Evolutionary conservation across 2,797 vertebrate species (phyloP).

Genomic region (Discoglossus pictus): DNA sequence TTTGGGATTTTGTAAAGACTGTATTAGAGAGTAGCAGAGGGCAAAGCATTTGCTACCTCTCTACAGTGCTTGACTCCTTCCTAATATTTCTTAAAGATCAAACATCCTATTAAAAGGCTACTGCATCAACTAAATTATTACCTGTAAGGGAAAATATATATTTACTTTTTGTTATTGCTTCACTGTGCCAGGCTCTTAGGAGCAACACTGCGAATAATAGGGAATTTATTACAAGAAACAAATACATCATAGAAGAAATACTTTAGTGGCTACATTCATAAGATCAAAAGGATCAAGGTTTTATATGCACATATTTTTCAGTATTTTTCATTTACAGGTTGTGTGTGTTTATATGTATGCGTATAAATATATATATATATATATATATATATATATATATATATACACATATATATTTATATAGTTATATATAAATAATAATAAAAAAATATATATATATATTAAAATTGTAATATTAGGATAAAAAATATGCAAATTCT

Average conservation of each 20-base stretch:
- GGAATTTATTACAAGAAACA: constrained; percentile 1
- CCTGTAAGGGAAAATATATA: constrained; percentile 42
- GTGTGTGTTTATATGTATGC: too few relatives aligned
- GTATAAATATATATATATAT: too few relatives aligned
- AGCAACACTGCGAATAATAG: constrained; percentile 12
- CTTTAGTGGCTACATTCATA: not conserved
- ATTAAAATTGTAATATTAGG: too few relatives aligned
- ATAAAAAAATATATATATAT: too few relatives aligned
- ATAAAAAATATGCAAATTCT: too few relatives aligned
- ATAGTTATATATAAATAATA: too few relatives aligned
- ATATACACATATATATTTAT: too few relatives aligned
- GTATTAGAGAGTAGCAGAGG: constrained; percentile 64
- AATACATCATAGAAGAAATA: not conserved
- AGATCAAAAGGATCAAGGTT: not conserved
- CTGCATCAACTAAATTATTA: constrained; percentile 55
- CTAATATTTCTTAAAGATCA: constrained; percentile 49
- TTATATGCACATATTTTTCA: too few relatives aligned
- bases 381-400: too few relatives aligned
- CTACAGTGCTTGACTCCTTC: constrained; percentile 51
- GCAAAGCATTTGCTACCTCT: constrained; percentile 60
- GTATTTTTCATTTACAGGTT: too few relatives aligned
- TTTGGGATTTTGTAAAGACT: constrained; percentile 62
- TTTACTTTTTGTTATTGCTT: constrained; percentile 8
- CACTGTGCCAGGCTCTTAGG: not conserved
- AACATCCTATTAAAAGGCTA: constrained; percentile 38